phyloP scores from a whole-genome alignment of 2,797 vertebrate genomes.

The Psittacula derbiana region DNA sequence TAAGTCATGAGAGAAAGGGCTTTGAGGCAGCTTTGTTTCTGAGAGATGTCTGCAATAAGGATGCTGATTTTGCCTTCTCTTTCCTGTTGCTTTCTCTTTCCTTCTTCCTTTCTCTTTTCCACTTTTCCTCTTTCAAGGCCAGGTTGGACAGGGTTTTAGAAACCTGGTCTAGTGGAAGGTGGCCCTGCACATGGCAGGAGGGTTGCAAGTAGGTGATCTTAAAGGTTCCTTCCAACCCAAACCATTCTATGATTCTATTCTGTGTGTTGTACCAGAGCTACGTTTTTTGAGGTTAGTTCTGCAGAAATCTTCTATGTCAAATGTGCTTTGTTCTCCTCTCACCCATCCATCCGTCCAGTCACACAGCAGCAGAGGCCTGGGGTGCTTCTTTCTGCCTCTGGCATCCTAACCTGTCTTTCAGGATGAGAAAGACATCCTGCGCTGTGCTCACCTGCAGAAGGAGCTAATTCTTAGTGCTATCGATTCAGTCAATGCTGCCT shows the following conservation, averaged over 20 bases:
- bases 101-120: neutral
- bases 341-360: neutral
- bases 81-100: neutral
- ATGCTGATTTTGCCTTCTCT: neutral
- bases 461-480: constrained; percentile 93
- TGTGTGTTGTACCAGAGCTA: neutral
- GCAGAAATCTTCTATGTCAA: neutral
- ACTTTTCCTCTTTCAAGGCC: neutral
- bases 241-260: neutral
- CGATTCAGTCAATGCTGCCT: constrained; percentile 90
- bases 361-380: neutral
- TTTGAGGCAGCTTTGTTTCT: neutral
- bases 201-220: neutral
- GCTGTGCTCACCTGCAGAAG: constrained; percentile 94
- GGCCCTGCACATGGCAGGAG: neutral
- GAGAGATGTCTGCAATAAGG: neutral
- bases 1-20: neutral
- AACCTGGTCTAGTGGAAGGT: neutral
- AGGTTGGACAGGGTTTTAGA: neutral
- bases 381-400: neutral
- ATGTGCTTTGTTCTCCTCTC: neutral
- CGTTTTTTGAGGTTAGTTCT: neutral
- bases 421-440: constrained; percentile 89
- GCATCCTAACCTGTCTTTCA: constrained; percentile 47
- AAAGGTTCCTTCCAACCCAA: neutral